Percentiles rank a stretch among this genome's conserved stretches.
Conservation (phyloP, 35 echinoderm and acorn worm species). For the Diadema setosum region DNA sequence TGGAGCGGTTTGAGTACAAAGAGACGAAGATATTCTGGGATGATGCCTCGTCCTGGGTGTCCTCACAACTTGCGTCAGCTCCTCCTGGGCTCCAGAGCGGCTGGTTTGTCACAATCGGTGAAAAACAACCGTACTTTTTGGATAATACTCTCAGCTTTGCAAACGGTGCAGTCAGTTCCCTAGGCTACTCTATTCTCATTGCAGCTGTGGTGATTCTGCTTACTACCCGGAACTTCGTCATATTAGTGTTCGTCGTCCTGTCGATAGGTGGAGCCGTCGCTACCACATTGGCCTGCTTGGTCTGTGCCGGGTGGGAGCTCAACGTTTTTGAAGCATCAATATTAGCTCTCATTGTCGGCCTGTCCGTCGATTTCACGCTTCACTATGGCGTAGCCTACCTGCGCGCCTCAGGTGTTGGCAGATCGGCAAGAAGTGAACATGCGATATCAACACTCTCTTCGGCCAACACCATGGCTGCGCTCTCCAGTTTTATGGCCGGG, state of each 20-base stretch:
- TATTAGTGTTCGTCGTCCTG: constrained; percentile 51
- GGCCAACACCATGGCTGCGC: constrained; percentile 70
- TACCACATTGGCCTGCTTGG: constrained; percentile 43
- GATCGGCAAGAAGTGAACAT: constrained; percentile 25
- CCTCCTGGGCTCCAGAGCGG: constrained; percentile 53
- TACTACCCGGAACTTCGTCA: constrained; percentile 59
- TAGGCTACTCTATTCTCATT: constrained; percentile 46
- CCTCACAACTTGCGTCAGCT: constrained; percentile 26
- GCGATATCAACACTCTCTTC: constrained; percentile 43
- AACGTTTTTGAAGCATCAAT: constrained; percentile 76
- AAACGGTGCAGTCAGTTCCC: constrained; percentile 2
- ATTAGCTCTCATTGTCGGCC: constrained; percentile 65
- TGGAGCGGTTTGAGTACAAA: constrained; percentile 14
- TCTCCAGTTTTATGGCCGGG: constrained; percentile 85
- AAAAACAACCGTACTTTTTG: constrained; percentile 41
- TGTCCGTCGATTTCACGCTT: constrained; percentile 87
- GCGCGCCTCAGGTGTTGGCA: constrained; percentile 25
- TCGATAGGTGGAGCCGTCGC: constrained; percentile 57
- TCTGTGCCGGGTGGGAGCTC: constrained; percentile 82
- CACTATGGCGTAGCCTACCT: constrained; percentile 89
- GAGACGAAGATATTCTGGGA: constrained; percentile 64
- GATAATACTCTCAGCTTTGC: constrained; percentile 58
- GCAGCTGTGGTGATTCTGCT: constrained; percentile 45
- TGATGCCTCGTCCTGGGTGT: constrained; percentile 33
- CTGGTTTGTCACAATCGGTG: constrained; percentile 45